Conservation (phyloP, 2,888 invertebrate species). For the Drosophila prostipennis region DNA sequence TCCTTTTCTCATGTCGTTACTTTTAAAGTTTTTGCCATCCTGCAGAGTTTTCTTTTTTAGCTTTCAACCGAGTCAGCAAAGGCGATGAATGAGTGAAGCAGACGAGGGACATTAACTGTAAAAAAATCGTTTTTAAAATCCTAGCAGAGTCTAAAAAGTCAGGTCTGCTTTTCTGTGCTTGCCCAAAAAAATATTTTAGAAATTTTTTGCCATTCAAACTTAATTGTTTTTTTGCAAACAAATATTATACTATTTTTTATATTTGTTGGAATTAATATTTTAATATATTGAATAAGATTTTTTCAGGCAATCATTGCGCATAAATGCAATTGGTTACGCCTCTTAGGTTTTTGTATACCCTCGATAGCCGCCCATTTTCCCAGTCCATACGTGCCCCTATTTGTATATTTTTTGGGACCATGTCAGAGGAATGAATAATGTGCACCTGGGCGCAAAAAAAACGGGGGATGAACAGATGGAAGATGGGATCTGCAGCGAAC, state of each 20-base stretch:
- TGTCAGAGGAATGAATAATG: slow-evolving; percentile 38
- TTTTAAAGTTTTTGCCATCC: not conserved
- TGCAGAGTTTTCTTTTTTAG: not conserved
- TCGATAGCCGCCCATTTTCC: not conserved
- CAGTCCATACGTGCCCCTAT: slow-evolving; percentile 25
- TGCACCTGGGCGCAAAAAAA: slow-evolving; percentile 14
- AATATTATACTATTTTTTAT: too few species aligned
- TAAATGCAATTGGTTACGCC: not conserved
- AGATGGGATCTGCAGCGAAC: slow-evolving; percentile 5
- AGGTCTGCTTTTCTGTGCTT: too few species aligned
- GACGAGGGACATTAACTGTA: not conserved
- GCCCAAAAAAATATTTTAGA: too few species aligned
- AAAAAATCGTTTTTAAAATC: not conserved
- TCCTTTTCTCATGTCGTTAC: not conserved
- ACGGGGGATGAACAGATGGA: not conserved
- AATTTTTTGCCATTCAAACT: too few species aligned
- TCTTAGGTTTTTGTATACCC: not conserved
- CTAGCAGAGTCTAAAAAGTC: too few species aligned
- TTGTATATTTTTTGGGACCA: slow-evolving; percentile 8
- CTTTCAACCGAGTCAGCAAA: not conserved
- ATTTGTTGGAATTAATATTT: too few species aligned
- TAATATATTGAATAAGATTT: too few species aligned
- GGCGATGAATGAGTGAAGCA: not conserved
- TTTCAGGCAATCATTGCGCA: not conserved
- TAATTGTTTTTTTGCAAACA: too few species aligned